Base-by-base conservation (phyloP, 2,797 vertebrate species). In the Oreochromis grahami region DNA sequence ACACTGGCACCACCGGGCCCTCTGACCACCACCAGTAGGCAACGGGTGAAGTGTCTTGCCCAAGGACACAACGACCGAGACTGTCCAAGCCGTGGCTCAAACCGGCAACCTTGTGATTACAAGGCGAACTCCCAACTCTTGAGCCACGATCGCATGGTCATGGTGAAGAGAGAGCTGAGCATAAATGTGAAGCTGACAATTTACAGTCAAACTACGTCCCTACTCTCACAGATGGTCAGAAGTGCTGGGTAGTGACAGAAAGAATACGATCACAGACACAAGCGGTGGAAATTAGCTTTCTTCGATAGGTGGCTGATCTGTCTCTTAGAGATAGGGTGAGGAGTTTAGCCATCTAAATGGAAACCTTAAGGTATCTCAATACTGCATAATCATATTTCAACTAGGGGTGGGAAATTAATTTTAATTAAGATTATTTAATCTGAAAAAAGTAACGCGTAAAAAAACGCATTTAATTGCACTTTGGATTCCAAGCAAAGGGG, bases 401-500 rank as follows among this genome's bases (percentile, higher is more conserved):
- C 55, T 58, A 58, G 3, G 1, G 55, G 0, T 56, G 55, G 14
- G 55, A 56, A 32, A 32, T 1, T 32, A 1, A 58, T 58, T 32
- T 56, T 2, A 58, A 56, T 29, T 29, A 24, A 0, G 0, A 56
- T 56, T 29, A 29, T 56, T 56, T 56, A 56, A 58, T 58, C 6
- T 58, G 26, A 56, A 4, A 55, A 29, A 32, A 17, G 55, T 5
- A 56, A 32, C 29, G 14, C 17, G 5, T 56, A 29, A 56, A 5
- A 4, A 1, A 24, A 24, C 26, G 8, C 2, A 32, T 10, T 17
- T 56, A 56, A 17, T 58, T 58, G 8, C 26, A 32, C 5, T 10
- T 58, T 58, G 55, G 26, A 58, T 58, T 58, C 17, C 55, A 58
- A 32, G 55, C 5, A 58, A 58, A 58, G 55, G 55, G 26, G 14